These are phyloP conservation scores for Crypturellus tataupa DNA, from an alignment of 2,797 vertebrate species.

Conservation along the genomic window DNA sequence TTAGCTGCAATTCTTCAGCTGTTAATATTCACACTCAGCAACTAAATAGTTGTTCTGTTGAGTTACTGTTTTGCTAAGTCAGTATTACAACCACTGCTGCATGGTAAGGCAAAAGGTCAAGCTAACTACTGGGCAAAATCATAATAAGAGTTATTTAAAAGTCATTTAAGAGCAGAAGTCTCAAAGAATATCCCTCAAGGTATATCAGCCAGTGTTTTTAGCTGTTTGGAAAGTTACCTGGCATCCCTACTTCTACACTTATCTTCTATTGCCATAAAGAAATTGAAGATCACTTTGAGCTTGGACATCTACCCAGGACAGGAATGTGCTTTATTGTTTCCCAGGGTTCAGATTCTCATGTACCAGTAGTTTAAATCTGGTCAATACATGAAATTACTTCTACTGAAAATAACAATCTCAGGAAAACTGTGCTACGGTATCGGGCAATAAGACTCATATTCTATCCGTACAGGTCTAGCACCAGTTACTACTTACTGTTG, in stretches of 20 bases:
- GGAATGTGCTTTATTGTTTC: background rate
- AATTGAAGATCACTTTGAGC: background rate
- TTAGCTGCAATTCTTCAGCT: background rate
- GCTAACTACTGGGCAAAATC: background rate
- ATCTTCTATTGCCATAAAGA: background rate
- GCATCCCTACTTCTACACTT: background rate
- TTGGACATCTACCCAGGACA: background rate
- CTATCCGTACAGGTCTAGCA: background rate
- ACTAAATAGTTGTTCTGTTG: slow-evolving; percentile 9
- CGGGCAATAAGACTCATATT: background rate
- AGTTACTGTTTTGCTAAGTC: background rate
- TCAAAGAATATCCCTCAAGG: background rate
- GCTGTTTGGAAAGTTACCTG: background rate
- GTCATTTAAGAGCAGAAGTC: background rate
- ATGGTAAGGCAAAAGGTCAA: background rate
- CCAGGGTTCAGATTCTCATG: background rate
- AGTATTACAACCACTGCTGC: background rate
- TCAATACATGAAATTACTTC: background rate
- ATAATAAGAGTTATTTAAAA: background rate
- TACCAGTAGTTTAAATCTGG: background rate
- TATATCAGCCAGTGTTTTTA: background rate
- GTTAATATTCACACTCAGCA: slow-evolving; percentile 1
- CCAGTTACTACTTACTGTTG: background rate
- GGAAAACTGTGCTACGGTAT: background rate
- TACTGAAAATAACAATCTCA: background rate